Base-by-base conservation (phyloP, 2,113 vertebrate species). In the Clarias macrocephalus region DNA sequence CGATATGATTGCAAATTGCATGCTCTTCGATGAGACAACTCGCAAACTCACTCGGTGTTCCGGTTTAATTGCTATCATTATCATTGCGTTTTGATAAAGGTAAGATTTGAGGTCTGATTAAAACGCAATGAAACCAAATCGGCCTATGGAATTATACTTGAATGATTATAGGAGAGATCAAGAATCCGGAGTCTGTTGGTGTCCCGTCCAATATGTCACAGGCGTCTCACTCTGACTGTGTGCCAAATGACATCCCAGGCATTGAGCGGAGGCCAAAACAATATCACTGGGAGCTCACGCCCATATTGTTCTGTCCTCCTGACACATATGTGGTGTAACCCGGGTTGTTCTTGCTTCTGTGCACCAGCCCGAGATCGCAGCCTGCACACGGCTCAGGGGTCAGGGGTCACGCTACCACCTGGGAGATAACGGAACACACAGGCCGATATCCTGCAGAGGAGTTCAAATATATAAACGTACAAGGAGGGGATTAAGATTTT, bases 191-290 rank as follows among this genome's bases (percentile, higher is more conserved):
- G 42, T 6, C 66, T 62, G 57, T 52, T 56, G 30, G 56, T 82
- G 48, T 80, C 83, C 73, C 37, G 65, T 63, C 23, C 66, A 81
- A 62, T 66, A 84, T 79, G 84, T 77, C 73, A 54, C 73, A 63
- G 57, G 30, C 56, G 66, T 88, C 81, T 84, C 72, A 48, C 87
- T 86, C 66, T 3, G 73, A 86, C 80, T 88, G 82, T 81, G 63
- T 59, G 70, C 84, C 63, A 85, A 60, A 80, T 80, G 84, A 84
- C 73, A 68, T 88, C 33, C 42, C 60, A 90, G 85, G 85, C 63
- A 48, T 79, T 88, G 77, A 86, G 86, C 80, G 54, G 65, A 30
- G 75, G 81, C 81, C 73, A 56, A 83, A 86, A 85, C 85, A 76
- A 79, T 86, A 72, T 88, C 72, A 57, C 63, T 3, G 73, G 82